These are phyloP conservation scores for Myotis brandtii DNA, from an alignment of 2,113 vertebrate species.

Conservation along the genomic window DNA sequence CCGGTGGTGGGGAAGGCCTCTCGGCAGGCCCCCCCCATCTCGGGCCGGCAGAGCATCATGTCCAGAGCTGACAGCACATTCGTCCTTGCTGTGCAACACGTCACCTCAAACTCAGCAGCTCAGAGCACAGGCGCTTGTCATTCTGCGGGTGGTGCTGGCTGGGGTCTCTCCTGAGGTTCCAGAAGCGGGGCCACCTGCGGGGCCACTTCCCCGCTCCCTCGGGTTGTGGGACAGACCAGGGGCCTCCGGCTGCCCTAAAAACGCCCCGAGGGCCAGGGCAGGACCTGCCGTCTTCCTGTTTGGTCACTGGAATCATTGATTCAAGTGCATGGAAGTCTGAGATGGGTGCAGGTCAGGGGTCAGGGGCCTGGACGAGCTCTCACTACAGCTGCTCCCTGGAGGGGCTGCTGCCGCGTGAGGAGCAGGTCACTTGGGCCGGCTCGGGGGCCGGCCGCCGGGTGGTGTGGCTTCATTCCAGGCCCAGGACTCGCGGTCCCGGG, in stretches of 20 bases:
- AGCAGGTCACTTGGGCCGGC: background rate
- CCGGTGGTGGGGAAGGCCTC: background rate
- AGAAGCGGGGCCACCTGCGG: background rate
- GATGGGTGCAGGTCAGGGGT: background rate
- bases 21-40: background rate
- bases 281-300: background rate
- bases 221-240: background rate
- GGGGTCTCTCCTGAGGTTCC: background rate
- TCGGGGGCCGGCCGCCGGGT: background rate
- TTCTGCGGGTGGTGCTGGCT: background rate
- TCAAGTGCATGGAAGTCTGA: background rate
- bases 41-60: background rate
- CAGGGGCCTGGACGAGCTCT: background rate
- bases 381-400: background rate
- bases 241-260: background rate
- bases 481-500: background rate
- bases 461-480: background rate
- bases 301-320: background rate
- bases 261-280: background rate
- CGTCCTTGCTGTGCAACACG: background rate
- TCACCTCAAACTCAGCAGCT: background rate
- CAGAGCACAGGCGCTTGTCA: background rate
- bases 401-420: background rate
- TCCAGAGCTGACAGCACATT: background rate
- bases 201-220: no score